Evolutionary conservation across 2,797 vertebrate genomes (phyloP).

Genomic region (Lycodopsis pacificus): DNA sequence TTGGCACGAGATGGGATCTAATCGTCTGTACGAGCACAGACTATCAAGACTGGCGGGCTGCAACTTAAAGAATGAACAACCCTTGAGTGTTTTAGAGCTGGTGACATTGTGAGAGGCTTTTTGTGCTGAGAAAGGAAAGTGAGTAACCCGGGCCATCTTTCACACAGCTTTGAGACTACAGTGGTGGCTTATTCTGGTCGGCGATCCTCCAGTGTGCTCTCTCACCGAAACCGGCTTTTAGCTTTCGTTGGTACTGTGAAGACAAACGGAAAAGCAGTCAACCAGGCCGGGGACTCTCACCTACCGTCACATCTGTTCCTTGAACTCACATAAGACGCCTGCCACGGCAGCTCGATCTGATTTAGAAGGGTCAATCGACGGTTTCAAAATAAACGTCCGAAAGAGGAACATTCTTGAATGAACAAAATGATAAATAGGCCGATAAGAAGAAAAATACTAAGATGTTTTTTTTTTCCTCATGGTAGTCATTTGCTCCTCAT

Average conservation of each 20-base stretch:
- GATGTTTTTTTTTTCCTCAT: slow-evolving; percentile 53
- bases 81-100: slow-evolving; percentile 51
- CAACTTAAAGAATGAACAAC: slow-evolving; percentile 49
- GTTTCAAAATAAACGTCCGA: slow-evolving; percentile 51
- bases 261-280: slow-evolving; percentile 62
- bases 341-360: slow-evolving; percentile 54
- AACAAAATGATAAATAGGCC: slow-evolving; percentile 67
- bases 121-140: slow-evolving; percentile 55
- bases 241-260: slow-evolving; percentile 76
- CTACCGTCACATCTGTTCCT: slow-evolving; percentile 48
- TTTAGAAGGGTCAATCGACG: slow-evolving; percentile 41
- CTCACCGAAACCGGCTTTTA: slow-evolving; percentile 52
- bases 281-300: slow-evolving; percentile 62
- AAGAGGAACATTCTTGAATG: slow-evolving; percentile 49
- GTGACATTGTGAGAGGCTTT: slow-evolving; percentile 53
- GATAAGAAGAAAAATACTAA: slow-evolving; percentile 52
- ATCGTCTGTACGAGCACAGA: slow-evolving; percentile 53
- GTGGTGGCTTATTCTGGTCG: slow-evolving; percentile 15
- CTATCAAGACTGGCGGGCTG: slow-evolving; percentile 59
- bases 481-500: slow-evolving; percentile 71
- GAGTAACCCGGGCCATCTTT: slow-evolving; percentile 51
- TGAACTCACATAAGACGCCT: slow-evolving; percentile 43
- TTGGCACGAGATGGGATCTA: slow-evolving; percentile 50
- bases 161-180: slow-evolving; percentile 46
- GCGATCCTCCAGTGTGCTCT: slow-evolving; percentile 32